Conservation (phyloP, 2,113 vertebrate species). For the Lontra canadensis region DNA sequence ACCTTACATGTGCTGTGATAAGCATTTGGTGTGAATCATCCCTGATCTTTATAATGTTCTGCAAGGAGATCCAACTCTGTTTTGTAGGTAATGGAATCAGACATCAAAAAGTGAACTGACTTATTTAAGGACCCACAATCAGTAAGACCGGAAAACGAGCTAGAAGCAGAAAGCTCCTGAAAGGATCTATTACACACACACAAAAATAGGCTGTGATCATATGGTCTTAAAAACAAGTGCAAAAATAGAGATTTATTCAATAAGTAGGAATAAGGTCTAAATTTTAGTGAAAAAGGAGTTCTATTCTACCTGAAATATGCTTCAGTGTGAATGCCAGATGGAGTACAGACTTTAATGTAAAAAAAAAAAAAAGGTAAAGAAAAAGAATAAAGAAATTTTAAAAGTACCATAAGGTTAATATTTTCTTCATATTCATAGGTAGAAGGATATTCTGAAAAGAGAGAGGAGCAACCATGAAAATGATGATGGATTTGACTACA, state of each 20-base stretch:
- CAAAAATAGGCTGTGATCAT: neutral
- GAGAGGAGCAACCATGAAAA: neutral
- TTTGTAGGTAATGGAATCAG: neutral
- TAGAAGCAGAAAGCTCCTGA: neutral
- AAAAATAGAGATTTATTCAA: neutral
- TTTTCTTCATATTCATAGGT: neutral
- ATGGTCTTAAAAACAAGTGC: neutral
- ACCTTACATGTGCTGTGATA: neutral
- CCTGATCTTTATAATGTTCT: slow-evolving; percentile 45
- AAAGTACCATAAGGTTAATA: neutral
- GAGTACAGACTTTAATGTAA: neutral
- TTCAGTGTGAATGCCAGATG: neutral
- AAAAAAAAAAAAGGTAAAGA: neutral
- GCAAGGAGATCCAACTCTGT: neutral
- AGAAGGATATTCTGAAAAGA: neutral
- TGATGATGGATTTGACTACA: neutral
- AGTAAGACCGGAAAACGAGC: neutral
- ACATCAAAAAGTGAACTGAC: neutral
- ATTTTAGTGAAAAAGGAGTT: slow-evolving; percentile 1
- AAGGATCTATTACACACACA: neutral
- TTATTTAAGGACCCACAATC: slow-evolving; percentile 10
- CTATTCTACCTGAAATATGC: neutral
- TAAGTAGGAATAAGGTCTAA: neutral
- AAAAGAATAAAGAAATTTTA: neutral
- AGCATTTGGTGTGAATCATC: slow-evolving; percentile 8